Evolutionary conservation across 2,797 vertebrate species (phyloP).

Genomic region (Lepilemur ruficaudatus): DNA sequence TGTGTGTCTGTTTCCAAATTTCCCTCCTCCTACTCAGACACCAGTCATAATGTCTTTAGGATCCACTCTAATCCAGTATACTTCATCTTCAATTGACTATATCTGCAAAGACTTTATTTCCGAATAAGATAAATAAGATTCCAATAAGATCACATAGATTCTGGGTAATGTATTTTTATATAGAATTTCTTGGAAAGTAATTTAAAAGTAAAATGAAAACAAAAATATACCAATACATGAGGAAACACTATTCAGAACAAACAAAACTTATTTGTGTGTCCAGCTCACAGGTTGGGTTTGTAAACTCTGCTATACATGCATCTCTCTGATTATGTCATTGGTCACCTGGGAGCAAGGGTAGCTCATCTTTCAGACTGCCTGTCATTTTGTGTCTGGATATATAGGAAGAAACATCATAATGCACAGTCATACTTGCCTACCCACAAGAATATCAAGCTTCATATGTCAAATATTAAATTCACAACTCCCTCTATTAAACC

Average conservation of each 20-base stretch:
- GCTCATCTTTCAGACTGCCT: neutral
- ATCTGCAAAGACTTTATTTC: neutral
- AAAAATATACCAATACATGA: neutral
- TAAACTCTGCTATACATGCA: neutral
- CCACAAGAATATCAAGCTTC: neutral
- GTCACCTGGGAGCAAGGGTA: neutral
- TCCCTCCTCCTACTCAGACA: neutral
- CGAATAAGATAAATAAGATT: neutral
- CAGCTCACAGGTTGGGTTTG: neutral
- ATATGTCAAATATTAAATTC: neutral
- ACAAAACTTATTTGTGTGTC: neutral
- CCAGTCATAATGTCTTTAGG: neutral
- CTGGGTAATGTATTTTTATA: neutral
- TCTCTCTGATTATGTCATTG: neutral
- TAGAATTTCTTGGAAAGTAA: neutral
- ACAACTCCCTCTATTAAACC: neutral
- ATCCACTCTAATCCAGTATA: neutral
- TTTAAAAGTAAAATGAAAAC: neutral
- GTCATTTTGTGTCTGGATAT: neutral
- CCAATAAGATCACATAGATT: neutral
- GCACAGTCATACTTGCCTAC: neutral
- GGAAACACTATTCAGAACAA: neutral
- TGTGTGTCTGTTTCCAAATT: neutral
- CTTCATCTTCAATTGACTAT: neutral
- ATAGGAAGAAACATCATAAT: neutral